A percentile compares a stretch with the other conserved stretches of the same genome.
Evolutionary conservation across 2,888 invertebrate species (phyloP).

Genomic region (Conistra vaccinii): DNA sequence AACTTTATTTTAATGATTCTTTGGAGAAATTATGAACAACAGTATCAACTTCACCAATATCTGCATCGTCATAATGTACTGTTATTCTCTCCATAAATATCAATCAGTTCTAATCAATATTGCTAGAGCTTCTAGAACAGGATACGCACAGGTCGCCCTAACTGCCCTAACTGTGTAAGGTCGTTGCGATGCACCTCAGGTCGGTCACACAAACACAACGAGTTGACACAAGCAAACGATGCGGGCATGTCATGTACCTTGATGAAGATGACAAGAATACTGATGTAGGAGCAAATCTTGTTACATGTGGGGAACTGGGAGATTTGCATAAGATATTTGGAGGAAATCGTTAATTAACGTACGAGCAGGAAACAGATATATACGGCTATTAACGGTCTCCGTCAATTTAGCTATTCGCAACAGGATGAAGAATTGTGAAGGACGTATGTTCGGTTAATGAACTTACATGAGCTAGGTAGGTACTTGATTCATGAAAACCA

Average conservation of each 20-base stretch:
- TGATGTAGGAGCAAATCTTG: conserved; percentile 71
- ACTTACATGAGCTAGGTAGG: not conserved
- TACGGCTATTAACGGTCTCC: conserved; percentile 46
- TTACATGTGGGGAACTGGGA: conserved; percentile 66
- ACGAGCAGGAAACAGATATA: conserved; percentile 58
- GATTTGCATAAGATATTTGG: conserved; percentile 69
- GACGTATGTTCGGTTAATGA: conserved; percentile 34
- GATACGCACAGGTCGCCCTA: conserved; percentile 64
- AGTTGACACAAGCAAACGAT: conserved; percentile 84
- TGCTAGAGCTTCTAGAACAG: conserved; percentile 47
- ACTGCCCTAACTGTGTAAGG: conserved; percentile 67
- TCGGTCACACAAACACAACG: conserved; percentile 76
- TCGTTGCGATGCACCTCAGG: conserved; percentile 81
- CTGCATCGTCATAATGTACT: conserved; percentile 3
- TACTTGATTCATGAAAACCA: not conserved
- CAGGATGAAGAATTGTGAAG: conserved; percentile 47
- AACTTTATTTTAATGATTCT: not conserved
- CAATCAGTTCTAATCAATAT: conserved; percentile 44
- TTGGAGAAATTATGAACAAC: not conserved
- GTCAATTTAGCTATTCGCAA: conserved; percentile 54
- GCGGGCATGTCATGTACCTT: conserved; percentile 78
- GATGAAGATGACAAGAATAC: conserved; percentile 74
- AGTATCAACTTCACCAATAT: not conserved
- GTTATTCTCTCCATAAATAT: not conserved
- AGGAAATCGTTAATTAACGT: conserved; percentile 64